Percentiles rank a stretch among this genome's conserved stretches.
Evolutionary conservation across 2,113 vertebrate genomes (phyloP).

Genomic region (Scartelaos histophorus): DNA sequence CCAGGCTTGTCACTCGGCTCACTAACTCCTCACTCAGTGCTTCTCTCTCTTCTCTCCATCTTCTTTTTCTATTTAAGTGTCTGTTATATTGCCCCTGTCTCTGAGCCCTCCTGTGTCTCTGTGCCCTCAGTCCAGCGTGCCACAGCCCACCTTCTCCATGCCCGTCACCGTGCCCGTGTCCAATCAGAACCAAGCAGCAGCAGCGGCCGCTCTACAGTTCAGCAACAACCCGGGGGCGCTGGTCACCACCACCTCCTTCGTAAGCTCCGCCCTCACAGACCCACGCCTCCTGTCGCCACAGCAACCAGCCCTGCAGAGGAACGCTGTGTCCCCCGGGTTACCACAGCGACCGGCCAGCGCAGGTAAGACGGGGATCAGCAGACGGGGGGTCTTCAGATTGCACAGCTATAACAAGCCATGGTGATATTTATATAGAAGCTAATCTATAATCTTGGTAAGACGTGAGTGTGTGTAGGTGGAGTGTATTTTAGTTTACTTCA

Average conservation of each 20-base stretch:
- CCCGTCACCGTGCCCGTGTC: conserved; percentile 94
- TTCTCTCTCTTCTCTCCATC: not conserved
- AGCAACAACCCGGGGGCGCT: conserved; percentile 87
- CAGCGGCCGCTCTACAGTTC: conserved; percentile 84
- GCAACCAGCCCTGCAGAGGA: conserved; percentile 89
- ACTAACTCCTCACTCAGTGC: conserved; percentile 48
- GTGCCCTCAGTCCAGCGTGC: conserved; percentile 86
- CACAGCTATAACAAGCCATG: too few relatives aligned
- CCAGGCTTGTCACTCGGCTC: conserved; percentile 43
- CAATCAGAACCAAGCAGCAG: conserved; percentile 79
- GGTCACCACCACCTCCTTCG: conserved; percentile 88
- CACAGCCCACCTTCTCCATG: conserved; percentile 93
- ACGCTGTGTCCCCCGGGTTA: conserved; percentile 89
- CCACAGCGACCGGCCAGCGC: conserved; percentile 94
- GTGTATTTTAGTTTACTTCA: too few relatives aligned
- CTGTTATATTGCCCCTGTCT: not conserved
- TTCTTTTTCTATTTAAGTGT: not conserved
- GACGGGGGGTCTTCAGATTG: conserved; percentile 11
- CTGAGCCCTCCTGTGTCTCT: conserved; percentile 11
- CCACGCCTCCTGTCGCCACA: conserved; percentile 92
- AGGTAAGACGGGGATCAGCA: conserved; percentile 72
- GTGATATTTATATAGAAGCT: too few relatives aligned
- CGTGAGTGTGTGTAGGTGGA: too few relatives aligned
- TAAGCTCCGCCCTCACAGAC: conserved; percentile 90
- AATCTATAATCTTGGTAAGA: too few relatives aligned